Percentiles rank a stretch among this genome's conserved stretches.
phyloP scores from a whole-genome alignment of 2,113 vertebrate species.

The Myotis brandtii region DNA sequence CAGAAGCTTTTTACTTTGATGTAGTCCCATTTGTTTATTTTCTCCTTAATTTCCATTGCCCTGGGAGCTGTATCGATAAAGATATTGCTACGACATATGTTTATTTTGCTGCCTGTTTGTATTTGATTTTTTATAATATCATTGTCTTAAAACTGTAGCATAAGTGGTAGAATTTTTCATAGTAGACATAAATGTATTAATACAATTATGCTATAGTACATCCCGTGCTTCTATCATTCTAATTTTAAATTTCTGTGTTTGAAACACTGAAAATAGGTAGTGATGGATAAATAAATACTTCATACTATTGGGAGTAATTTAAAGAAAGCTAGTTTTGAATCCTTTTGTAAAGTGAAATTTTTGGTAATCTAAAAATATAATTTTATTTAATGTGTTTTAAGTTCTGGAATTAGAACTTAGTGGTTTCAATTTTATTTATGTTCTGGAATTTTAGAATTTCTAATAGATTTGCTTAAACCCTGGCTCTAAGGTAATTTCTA shows the following conservation, averaged over 20 bases:
- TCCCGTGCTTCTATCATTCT: constrained; percentile 25
- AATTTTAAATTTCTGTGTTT: constrained; percentile 40
- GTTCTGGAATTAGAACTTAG: neutral
- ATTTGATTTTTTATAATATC: neutral
- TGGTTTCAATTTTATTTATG: neutral
- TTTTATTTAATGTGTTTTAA: neutral
- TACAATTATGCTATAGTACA: neutral
- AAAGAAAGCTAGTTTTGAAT: constrained; percentile 24
- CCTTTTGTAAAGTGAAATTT: neutral
- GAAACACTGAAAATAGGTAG: neutral
- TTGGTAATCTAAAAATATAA: neutral
- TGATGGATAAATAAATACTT: neutral
- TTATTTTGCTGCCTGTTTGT: too few species aligned
- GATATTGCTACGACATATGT: too few species aligned
- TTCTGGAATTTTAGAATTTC: constrained; percentile 48
- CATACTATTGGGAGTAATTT: neutral
- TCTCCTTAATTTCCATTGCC: too few species aligned
- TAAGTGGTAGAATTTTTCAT: neutral
- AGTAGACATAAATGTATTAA: neutral
- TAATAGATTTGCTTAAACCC: neutral
- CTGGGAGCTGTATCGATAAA: too few species aligned
- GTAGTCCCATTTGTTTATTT: too few species aligned
- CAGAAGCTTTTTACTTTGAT: too few species aligned
- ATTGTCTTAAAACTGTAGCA: neutral
- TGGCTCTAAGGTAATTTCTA: neutral